These are phyloP conservation scores for Phrynosoma platyrhinos DNA, from an alignment of 2,113 vertebrate species.

Conservation along the genomic window DNA sequence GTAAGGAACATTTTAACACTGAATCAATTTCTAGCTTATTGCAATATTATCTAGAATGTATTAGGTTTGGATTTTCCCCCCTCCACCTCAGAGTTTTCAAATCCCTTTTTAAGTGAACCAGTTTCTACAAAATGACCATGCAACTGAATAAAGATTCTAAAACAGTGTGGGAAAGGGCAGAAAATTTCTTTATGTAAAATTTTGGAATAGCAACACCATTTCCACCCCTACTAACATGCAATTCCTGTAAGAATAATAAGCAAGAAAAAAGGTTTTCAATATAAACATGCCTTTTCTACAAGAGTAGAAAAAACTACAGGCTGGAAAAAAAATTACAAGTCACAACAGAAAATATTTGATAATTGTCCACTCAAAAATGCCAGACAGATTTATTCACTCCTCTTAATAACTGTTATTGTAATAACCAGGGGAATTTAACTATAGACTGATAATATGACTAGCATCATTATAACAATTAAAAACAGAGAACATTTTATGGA, in stretches of 20 bases:
- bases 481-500: background rate
- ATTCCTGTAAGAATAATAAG: background rate
- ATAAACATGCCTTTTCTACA: background rate
- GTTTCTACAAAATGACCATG: conserved; percentile 40
- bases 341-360: background rate
- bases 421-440: background rate
- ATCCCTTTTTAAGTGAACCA: conserved; percentile 35
- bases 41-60: conserved; percentile 42
- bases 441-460: background rate
- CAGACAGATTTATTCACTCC: background rate
- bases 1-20: conserved; percentile 7
- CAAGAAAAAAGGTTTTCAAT: conserved; percentile 2
- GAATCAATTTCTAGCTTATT: conserved; percentile 37
- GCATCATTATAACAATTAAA: background rate
- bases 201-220: conserved; percentile 5
- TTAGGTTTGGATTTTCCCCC: conserved; percentile 2
- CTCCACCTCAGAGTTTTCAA: conserved; percentile 15
- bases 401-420: background rate
- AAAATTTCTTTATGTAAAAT: conserved; percentile 28
- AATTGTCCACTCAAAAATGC: background rate
- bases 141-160: conserved; percentile 55
- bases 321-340: conserved; percentile 8
- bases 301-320: background rate
- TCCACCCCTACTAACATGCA: background rate
- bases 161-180: conserved; percentile 12